Conservation (phyloP, 2,113 vertebrate species). For the Colius striatus region DNA sequence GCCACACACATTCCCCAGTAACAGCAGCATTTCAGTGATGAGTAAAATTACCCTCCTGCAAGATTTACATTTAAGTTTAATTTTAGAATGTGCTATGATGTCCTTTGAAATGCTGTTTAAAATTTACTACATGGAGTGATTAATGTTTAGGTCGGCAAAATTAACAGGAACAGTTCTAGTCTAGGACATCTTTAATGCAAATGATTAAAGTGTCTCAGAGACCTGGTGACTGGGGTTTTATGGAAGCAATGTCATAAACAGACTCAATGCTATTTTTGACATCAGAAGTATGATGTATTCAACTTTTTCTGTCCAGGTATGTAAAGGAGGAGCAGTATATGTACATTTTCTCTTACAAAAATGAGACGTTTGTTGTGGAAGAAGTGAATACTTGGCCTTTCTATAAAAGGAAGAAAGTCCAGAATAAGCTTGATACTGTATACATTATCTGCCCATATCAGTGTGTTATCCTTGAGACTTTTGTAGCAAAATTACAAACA, state of each 20-base stretch:
- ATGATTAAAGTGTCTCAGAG: background rate
- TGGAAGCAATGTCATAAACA: background rate
- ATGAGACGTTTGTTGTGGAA: slow-evolving; percentile 55
- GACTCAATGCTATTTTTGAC: slow-evolving; percentile 1
- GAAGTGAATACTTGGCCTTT: slow-evolving; percentile 67
- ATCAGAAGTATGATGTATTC: background rate
- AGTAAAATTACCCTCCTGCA: background rate
- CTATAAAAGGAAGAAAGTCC: slow-evolving; percentile 26
- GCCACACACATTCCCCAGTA: background rate
- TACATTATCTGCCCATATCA: background rate
- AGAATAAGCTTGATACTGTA: slow-evolving; percentile 59
- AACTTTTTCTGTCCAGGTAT: slow-evolving; percentile 33
- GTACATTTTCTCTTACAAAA: slow-evolving; percentile 53
- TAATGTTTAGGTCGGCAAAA: background rate
- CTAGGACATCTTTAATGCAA: background rate
- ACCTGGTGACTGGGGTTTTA: background rate
- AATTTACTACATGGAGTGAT: background rate
- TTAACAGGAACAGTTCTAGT: background rate
- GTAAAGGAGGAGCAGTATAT: slow-evolving; percentile 52
- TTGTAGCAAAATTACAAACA: background rate
- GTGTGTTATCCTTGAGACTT: background rate
- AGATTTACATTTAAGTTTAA: background rate
- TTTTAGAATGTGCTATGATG: background rate
- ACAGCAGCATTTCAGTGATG: background rate
- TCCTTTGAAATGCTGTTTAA: background rate